Evolutionary conservation across 2,113 vertebrate species (phyloP).

Genomic region (Sebastes fasciatus): DNA sequence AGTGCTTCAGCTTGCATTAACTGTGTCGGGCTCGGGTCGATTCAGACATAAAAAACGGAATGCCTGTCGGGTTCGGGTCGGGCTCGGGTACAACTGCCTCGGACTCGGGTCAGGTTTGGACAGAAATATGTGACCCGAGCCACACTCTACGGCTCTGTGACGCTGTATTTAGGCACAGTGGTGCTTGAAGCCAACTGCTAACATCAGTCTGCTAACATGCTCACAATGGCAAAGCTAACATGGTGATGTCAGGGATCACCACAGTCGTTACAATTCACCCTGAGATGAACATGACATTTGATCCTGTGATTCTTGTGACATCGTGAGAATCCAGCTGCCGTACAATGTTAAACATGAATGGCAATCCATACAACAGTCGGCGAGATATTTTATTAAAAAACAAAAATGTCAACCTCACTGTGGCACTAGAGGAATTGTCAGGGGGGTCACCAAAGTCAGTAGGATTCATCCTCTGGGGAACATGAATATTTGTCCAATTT

Average conservation of each 20-base stretch:
- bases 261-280: background rate
- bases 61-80: background rate
- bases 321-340: too few species aligned
- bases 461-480: background rate
- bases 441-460: background rate
- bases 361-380: background rate
- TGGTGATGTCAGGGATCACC: background rate
- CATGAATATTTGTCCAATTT: background rate
- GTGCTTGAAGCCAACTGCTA: background rate
- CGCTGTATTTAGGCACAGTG: background rate
- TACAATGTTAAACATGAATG: background rate
- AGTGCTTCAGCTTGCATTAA: background rate
- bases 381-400: background rate
- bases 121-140: background rate
- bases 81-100: background rate
- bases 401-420: slow-evolving; percentile 8
- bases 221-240: background rate
- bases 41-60: background rate
- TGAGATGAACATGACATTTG: too few species aligned
- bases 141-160: too few species aligned
- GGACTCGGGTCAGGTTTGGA: background rate
- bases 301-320: too few species aligned
- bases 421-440: slow-evolving; percentile 6
- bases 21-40: background rate
- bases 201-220: background rate